Conservation (phyloP, 2,797 vertebrate genomes). For the Alfaro cultratus region DNA sequence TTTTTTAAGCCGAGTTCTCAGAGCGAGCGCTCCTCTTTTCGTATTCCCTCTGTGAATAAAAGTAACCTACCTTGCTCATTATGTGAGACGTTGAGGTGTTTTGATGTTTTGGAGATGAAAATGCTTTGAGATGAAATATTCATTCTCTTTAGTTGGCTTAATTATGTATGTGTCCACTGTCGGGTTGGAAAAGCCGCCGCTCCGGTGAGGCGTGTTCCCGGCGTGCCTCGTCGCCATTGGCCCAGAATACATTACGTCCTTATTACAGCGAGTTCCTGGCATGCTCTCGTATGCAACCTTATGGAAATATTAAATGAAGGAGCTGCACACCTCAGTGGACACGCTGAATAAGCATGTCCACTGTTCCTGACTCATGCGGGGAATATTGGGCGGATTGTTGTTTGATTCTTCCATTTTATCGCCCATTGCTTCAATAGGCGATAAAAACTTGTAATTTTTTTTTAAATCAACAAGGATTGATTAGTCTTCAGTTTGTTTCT, state of each 20-base stretch:
- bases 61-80: slow-evolving; percentile 71
- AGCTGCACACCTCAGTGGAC: slow-evolving; percentile 74
- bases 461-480: background rate
- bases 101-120: slow-evolving; percentile 78
- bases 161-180: slow-evolving; percentile 81
- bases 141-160: slow-evolving; percentile 69
- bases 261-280: slow-evolving; percentile 63
- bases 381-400: slow-evolving; percentile 52
- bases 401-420: slow-evolving; percentile 39
- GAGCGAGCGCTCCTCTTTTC: slow-evolving; percentile 50
- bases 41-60: slow-evolving; percentile 66
- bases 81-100: slow-evolving; percentile 73
- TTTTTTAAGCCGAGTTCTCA: slow-evolving; percentile 41
- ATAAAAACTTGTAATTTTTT: background rate
- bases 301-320: slow-evolving; percentile 80
- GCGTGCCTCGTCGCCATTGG: slow-evolving; percentile 75
- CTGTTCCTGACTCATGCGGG: slow-evolving; percentile 56
- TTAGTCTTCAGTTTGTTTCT: slow-evolving; percentile 24
- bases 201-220: slow-evolving; percentile 74
- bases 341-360: slow-evolving; percentile 72
- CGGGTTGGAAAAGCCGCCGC: slow-evolving; percentile 64
- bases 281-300: slow-evolving; percentile 69
- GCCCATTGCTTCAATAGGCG: slow-evolving; percentile 4
- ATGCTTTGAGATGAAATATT: slow-evolving; percentile 77
- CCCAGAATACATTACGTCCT: slow-evolving; percentile 74